phyloP scores from a whole-genome alignment of 1,140 invertebrate genomes.

The Cephus cinctus region DNA sequence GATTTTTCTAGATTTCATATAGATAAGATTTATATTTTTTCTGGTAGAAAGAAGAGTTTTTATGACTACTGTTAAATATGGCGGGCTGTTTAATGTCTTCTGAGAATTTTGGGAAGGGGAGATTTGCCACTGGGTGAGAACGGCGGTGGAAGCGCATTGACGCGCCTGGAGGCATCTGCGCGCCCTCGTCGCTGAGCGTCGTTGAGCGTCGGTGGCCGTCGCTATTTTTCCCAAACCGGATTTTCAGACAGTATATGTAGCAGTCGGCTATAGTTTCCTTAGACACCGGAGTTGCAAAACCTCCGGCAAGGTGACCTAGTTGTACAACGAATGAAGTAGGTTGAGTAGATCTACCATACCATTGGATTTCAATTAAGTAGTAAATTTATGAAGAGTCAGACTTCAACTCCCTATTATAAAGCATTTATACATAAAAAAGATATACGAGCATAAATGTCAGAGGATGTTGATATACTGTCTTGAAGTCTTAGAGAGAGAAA shows the following conservation, averaged over 20 bases:
- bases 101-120: too few relatives aligned
- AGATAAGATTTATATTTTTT: too few relatives aligned
- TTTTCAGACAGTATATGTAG: conserved; percentile 22
- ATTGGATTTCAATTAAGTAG: too few relatives aligned
- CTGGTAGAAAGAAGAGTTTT: too few relatives aligned
- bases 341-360: conserved; percentile 4
- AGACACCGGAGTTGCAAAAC: conserved; percentile 26
- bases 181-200: conserved; percentile 11
- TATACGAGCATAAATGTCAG: too few relatives aligned
- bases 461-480: too few relatives aligned
- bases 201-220: conserved; percentile 12
- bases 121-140: too few relatives aligned
- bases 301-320: conserved; percentile 42
- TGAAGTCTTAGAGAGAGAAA: not conserved
- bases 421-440: too few relatives aligned
- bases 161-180: conserved; percentile 1
- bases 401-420: too few relatives aligned
- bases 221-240: conserved; percentile 41
- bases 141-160: conserved; percentile 22
- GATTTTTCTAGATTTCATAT: too few relatives aligned
- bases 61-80: too few relatives aligned
- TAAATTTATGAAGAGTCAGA: too few relatives aligned
- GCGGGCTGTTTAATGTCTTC: conserved; percentile 38
- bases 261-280: conserved; percentile 11
- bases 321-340: conserved; percentile 25